Evolutionary conservation across 2,888 invertebrate species (phyloP), one percentile per base, ranked within the genome.

Genomic region (Drosophila multiciliata): DNA sequence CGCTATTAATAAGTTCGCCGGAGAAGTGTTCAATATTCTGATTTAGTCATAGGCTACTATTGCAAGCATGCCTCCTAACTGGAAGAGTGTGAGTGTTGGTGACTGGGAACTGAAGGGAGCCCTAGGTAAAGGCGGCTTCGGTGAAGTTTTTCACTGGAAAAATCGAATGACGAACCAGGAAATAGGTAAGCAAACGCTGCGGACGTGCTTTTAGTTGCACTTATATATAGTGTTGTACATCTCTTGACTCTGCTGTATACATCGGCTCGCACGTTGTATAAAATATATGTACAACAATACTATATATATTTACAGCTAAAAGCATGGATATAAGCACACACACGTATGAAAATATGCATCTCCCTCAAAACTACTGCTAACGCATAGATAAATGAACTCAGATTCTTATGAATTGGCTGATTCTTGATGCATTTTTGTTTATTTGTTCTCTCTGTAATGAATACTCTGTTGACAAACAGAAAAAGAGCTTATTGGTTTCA

Each of bases 71-170:
- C 40, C 54, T 50, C 6, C 23, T 23, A 40, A 35, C 0, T 26
- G 5, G 26, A 26, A 57, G 40, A 9, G 20, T 26, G 26, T 49
- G 36, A 7, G 23, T 15, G 35, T 66, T 9, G 85, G 84, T 0
- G 72, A 87, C 9, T 93, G 92, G 92, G 63, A 93, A 94, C 66
- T 94, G 92, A 94, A 95, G 61, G 93, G 94, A 83, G 93, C 94
- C 63, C 92, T 97, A 33, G 97, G 97, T 26, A 94, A 95, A 55
- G 97, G 97, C 54, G 96, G 96, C 66, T 97, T 96, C 90, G 97
- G 97, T 20, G 94, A 94, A 55, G 96, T 97, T 6, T 94, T 95
- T 36, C 93, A 96, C 54, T 97, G 96, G 96, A 94, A 93, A 89
- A 95, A 96, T 92, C 93, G 92, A 80, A 92, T 90, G 77, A 95